phyloP scores from a whole-genome alignment of 1,140 invertebrate genomes.

The Globodera ellingtonae region DNA sequence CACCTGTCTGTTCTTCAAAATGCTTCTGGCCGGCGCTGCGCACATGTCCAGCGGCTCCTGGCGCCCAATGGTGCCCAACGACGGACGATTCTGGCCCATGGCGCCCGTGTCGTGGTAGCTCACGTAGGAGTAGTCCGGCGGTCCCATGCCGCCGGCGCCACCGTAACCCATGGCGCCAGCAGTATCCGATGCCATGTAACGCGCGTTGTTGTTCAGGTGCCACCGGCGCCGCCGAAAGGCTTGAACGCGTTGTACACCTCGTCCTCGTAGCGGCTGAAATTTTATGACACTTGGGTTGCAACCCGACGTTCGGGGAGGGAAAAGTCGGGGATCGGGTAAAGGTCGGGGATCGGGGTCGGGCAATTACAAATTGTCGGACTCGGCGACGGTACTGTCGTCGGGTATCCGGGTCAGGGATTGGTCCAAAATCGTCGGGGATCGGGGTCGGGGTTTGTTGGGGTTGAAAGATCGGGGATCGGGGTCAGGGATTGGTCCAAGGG shows the following conservation, averaged over 20 bases:
- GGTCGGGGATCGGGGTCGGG: too few species aligned
- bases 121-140: constrained; percentile 59
- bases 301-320: too few species aligned
- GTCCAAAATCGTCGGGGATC: too few species aligned
- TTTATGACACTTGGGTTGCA: too few species aligned
- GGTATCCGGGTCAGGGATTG: too few species aligned
- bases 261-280: constrained; percentile 36
- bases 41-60: constrained; percentile 50
- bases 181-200: constrained; percentile 3
- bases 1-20: constrained; percentile 64
- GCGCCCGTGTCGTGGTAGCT: constrained; percentile 58
- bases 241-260: constrained; percentile 44
- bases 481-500: too few species aligned
- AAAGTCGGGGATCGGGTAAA: too few species aligned
- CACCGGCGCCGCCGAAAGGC: constrained; percentile 7
- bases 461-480: too few species aligned
- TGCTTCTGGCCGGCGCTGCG: constrained; percentile 52
- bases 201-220: constrained; percentile 3
- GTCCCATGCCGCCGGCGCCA: constrained; percentile 12
- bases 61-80: constrained; percentile 29
- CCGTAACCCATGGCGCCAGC: not conserved
- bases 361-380: too few species aligned
- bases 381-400: too few species aligned
- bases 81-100: not conserved
- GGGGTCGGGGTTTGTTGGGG: too few species aligned